Evolutionary conservation across 2,113 vertebrate genomes (phyloP).

Genomic region (Phyllostomus hastatus): DNA sequence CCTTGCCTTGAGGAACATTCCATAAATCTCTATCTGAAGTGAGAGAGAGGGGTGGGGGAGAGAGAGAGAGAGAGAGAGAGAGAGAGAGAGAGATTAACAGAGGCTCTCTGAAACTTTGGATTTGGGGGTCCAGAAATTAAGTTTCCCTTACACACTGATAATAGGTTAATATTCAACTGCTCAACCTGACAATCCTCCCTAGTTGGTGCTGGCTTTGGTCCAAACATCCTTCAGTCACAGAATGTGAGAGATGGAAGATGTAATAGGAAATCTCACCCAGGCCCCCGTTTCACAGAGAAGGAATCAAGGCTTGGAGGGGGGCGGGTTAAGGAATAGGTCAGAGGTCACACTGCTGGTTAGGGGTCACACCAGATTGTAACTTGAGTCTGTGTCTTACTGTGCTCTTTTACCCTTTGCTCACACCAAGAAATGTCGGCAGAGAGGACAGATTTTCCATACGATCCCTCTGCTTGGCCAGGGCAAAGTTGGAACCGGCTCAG

Average conservation of each 20-base stretch:
- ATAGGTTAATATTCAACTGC: neutral
- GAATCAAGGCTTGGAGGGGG: neutral
- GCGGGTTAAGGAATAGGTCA: neutral
- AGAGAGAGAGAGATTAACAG: neutral
- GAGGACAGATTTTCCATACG: neutral
- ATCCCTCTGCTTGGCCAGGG: neutral
- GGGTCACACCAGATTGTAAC: too few species aligned
- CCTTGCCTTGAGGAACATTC: neutral
- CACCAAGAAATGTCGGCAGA: neutral
- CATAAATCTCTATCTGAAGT: neutral
- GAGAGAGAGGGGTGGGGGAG: too few species aligned
- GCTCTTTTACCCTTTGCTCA: neutral
- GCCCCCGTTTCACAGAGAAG: neutral
- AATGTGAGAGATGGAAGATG: neutral
- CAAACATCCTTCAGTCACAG: neutral
- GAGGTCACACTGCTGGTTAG: neutral
- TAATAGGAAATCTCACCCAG: neutral
- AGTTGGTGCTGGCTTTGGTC: neutral
- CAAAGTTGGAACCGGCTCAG: fast-evolving
- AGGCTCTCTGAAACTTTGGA: neutral
- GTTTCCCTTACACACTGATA: neutral
- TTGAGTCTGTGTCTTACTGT: neutral
- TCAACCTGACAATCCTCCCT: neutral
- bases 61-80: too few species aligned
- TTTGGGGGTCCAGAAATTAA: neutral